Evolutionary conservation across 2,797 vertebrate genomes (phyloP).

Genomic region (Babyrousa celebensis): DNA sequence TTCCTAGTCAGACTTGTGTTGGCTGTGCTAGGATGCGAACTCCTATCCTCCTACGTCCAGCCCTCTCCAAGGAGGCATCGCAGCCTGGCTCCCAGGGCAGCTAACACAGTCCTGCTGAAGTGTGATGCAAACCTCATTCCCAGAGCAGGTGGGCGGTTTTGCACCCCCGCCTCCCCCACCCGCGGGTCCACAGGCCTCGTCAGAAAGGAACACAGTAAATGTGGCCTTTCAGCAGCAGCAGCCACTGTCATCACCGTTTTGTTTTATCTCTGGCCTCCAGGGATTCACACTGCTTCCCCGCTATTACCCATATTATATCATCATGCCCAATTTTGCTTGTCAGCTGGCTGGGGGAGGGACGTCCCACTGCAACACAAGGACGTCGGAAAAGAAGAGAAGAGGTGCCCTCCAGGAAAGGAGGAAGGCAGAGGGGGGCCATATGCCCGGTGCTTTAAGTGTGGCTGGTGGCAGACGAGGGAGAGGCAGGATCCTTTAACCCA

Average conservation of each 20-base stretch:
- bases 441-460: background rate
- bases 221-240: slow-evolving; percentile 52
- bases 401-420: background rate
- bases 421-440: background rate
- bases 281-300: slow-evolving; percentile 64
- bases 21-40: no score
- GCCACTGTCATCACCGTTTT: slow-evolving; percentile 57
- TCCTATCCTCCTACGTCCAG: no score
- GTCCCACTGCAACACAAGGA: background rate
- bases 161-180: background rate
- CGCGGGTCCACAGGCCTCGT: background rate
- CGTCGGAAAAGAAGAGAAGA: background rate
- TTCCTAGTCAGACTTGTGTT: no score
- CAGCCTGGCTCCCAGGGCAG: background rate
- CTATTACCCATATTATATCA: slow-evolving; percentile 70
- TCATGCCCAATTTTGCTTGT: slow-evolving; percentile 72
- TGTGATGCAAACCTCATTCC: no score
- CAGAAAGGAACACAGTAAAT: background rate
- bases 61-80: no score
- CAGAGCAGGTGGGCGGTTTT: no score
- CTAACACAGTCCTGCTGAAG: no score
- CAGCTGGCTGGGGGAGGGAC: slow-evolving; percentile 4
- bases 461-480: slow-evolving; percentile 1
- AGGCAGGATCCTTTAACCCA: no score
- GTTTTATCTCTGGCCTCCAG: slow-evolving; percentile 61